Base-by-base conservation (phyloP, 2,888 invertebrate genomes). In the Chesias legatella region DNA sequence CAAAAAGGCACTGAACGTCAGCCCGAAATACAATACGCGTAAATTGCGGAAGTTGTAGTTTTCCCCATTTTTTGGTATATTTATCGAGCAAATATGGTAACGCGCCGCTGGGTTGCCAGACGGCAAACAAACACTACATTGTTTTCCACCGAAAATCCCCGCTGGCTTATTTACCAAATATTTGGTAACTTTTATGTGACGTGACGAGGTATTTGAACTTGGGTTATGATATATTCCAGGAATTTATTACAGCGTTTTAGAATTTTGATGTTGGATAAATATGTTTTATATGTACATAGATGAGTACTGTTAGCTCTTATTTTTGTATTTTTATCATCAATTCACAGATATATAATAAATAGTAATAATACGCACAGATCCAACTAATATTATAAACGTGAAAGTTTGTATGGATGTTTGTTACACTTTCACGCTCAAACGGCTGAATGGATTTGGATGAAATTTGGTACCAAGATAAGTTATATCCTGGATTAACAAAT, bases 41-140 rank as follows among this genome's bases (percentile, higher is more conserved):
- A 53, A 55, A 55, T 50, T 40, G 54, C 40, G 39, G 45, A 58
- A 63, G 63, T 54, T 56, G 51, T 53, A 45, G 38, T 49, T 55
- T 62, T 60, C 66, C 62, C 58, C 53, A 63, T 66, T 60, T 62
- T 73, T 74, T 66, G 70, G 59, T 47, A 46, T 76, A 74, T 84
- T 81, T 76, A 67, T 69, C 51, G 43, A 56, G 72, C 67, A 80
- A 81, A 83, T 68, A 80, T 52, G 63, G 65, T 63, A 67, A 63
- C 73, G 71, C 70, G 59, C 60, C 61, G 58, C 43, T 64, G 63
- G 54, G 51, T 63, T 63, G 70, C 62, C 78, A 73, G 74, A 77
- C 73, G 34, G 51, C 51, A 49, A 51, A 48, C 56, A 56, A 53
- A 51, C 48, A 49, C 40, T 33, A 37, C 50, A 49, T 47, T 56